Evolutionary conservation across 2,888 invertebrate genomes (phyloP).

Genomic region (Macaria liturata): DNA sequence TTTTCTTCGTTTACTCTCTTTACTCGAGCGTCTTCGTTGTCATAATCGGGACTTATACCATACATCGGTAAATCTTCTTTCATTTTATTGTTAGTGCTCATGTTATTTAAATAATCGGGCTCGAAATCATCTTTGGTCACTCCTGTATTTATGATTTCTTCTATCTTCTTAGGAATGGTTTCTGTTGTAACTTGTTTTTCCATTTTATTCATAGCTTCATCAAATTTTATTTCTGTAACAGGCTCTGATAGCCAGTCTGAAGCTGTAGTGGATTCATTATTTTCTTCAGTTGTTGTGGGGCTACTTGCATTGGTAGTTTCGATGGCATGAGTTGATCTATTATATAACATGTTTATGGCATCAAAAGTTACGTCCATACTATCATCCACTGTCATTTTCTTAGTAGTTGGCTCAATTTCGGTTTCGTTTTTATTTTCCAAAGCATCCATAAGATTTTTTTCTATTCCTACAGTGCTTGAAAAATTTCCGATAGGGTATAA

Average conservation of each 20-base stretch:
- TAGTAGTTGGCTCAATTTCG: conserved; percentile 38
- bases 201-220: conserved; percentile 57
- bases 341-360: conserved; percentile 60
- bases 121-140: conserved; percentile 66
- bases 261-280: conserved; percentile 47
- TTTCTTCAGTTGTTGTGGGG: conserved; percentile 39
- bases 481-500: conserved; percentile 46
- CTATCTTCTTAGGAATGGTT: conserved; percentile 48
- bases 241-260: conserved; percentile 70
- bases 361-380: conserved; percentile 64
- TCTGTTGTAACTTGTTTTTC: conserved; percentile 58
- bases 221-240: conserved; percentile 62
- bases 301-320: conserved; percentile 38
- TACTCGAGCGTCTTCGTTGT: conserved; percentile 61
- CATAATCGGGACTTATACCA: conserved; percentile 65
- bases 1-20: conserved; percentile 62
- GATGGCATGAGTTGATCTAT: conserved; percentile 68
- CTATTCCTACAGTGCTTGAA: conserved; percentile 34
- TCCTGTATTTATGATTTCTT: conserved; percentile 56
- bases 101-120: conserved; percentile 68
- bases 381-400: conserved; percentile 44
- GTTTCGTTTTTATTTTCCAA: conserved; percentile 42
- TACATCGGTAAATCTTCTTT: conserved; percentile 62
- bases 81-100: conserved; percentile 52
- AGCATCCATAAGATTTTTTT: conserved; percentile 49